A percentile compares a stretch with the other conserved stretches of the same genome.
Conservation (phyloP, 1,140 invertebrate species). For the Aphidius ervi region DNA sequence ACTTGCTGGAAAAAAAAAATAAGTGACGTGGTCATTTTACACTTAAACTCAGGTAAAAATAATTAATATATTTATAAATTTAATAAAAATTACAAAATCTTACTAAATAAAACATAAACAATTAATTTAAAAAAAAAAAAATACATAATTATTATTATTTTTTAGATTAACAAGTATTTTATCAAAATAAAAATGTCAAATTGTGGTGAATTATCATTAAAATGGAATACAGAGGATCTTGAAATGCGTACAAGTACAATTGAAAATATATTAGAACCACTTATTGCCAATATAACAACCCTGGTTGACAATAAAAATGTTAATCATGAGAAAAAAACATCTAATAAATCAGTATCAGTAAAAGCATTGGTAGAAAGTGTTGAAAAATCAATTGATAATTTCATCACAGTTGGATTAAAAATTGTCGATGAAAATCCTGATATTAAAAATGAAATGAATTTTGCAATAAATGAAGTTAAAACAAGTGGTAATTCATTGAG, state of each 20-base stretch:
- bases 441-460: slow-evolving; percentile 92
- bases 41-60: too few relatives aligned
- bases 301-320: slow-evolving; percentile 95
- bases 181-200: too few relatives aligned
- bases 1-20: too few relatives aligned
- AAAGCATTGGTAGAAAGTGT: slow-evolving; percentile 95
- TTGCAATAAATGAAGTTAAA: slow-evolving; percentile 87
- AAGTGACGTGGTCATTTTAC: too few relatives aligned
- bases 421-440: slow-evolving; percentile 97
- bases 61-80: too few relatives aligned
- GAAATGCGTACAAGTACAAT: slow-evolving; percentile 97
- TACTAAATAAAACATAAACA: too few relatives aligned
- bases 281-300: slow-evolving; percentile 95
- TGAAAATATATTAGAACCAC: slow-evolving; percentile 90
- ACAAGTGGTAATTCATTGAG: slow-evolving; percentile 92
- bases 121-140: too few relatives aligned
- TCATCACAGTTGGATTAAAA: slow-evolving; percentile 90
- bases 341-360: slow-evolving; percentile 90
- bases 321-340: slow-evolving; percentile 91
- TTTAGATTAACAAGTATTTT: too few relatives aligned
- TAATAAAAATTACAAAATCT: too few relatives aligned
- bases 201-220: slow-evolving; percentile 66
- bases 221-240: slow-evolving; percentile 96
- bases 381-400: slow-evolving; percentile 94
- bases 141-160: too few relatives aligned